Evolutionary conservation across 1,140 invertebrate genomes (phyloP), one percentile per base, ranked within the genome.

Genomic region (Alviniconcha marisindica): DNA sequence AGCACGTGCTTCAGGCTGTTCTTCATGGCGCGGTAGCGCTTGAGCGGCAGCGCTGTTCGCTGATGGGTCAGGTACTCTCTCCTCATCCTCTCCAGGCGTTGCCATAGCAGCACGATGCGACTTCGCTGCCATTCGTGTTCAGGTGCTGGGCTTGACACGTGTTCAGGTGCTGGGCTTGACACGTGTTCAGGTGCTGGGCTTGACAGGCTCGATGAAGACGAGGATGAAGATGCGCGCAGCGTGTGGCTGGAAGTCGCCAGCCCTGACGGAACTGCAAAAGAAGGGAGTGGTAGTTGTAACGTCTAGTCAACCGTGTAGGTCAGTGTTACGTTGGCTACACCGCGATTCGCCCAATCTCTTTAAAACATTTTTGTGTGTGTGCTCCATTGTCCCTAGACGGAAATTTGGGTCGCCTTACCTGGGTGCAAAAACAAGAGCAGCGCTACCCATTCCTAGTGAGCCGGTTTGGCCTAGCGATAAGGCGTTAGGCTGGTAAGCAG

Each of bases 11-110:
- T 77, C 3, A 77, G 74, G 15, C 44, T 77, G 42, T 1, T 33
- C 33, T 77, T 77, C 74, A 77, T 77, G 74, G 74, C 44, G n/a
- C 24, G 51, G 74, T 77, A 77, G 18, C 74, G 74, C 14, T 5
- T n/a, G 14, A 77, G 42, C 42, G 44, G 40, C 2, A 77, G 28
- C 12, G 33, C 1, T 24, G n/a, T 28, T 14, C 51, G n/a, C n/a
- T 77, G 42, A 18, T 24, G 28, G 28, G 3, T 21, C 42, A 51
- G 44, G 74, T 24, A 51, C 44, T 77, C 74, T 18, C 74, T 48
- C 44, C 36, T 48, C 74, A 77, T 5, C 42, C 33, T 44, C n/a
- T 54, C 74, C 44, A 77, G 74, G 44, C 54, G 74, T 15, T 44
- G 40, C 74, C 54, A 24, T 44, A 77, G 40, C 18, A 77, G 74